Base-by-base conservation (phyloP, 2,113 vertebrate genomes). In the Pterocles gutturalis region DNA sequence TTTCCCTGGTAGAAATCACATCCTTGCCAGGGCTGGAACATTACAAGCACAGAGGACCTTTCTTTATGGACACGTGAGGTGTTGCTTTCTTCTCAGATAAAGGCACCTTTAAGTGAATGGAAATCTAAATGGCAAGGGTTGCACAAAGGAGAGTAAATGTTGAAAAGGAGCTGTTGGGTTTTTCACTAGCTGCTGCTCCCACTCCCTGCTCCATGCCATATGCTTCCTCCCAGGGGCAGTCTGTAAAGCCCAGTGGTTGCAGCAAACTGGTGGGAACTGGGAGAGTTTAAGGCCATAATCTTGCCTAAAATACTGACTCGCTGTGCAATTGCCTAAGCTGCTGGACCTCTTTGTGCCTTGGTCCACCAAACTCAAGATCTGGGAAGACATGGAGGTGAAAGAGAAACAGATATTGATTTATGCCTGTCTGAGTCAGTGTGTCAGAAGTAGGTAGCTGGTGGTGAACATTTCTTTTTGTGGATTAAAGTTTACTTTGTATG, bases 391-490 rank as follows among this genome's bases (percentile, higher is more conserved):
- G 28, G 72, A 85, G 36, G 36, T 83, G 58, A 76, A 91, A 96
- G 28, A 71, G 57, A 80, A 90, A 87, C 28, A 73, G 65, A 72
- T 65, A 48, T 13, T 75, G 43, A 48, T 73, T 80, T 78, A 75
- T 11, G 38, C n/a, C 43, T 48, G 24, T 14, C 34, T 71, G 76
- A 78, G 22, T 84, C 48, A 66, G 38, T 3, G 10, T 53, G 41
- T 69, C 65, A 89, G 65, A 87, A 79, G 67, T 75, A 34, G 45
- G 57, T 84, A 78, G 73, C 46, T 93, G 34, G 18, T 72, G n/a
- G 72, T 51, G 33, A 83, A 89, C 33, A 55, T 29, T 65, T 73
- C 25, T 80, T 88, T 83, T n/a, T 26, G 45, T 33, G 51, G 45
- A 82, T 64, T 91, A n/a, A 89, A 93, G 16, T 13, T 87, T 53